Evolutionary conservation across 1,140 invertebrate species (phyloP).

Genomic region (Orchesella cincta): DNA sequence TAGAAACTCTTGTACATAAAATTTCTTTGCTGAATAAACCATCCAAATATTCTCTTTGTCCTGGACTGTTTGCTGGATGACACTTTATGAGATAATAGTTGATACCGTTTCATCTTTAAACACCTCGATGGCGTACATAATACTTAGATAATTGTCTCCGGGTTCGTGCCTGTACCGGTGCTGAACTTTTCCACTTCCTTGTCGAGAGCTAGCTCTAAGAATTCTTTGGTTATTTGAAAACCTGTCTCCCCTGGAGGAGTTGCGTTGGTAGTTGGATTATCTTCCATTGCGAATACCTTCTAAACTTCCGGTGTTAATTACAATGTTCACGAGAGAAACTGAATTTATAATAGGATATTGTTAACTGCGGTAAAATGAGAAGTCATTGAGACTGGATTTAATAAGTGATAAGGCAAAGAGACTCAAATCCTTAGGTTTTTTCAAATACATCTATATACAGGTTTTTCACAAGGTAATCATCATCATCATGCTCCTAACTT

Average conservation of each 20-base stretch:
- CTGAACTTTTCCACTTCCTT: slow-evolving; percentile 52
- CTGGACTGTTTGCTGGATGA: slow-evolving; percentile 39
- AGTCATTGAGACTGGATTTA: too few relatives aligned
- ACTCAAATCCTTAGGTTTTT: too few relatives aligned
- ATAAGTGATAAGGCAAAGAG: too few relatives aligned
- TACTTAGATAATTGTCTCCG: slow-evolving; percentile 60
- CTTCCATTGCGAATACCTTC: too few relatives aligned
- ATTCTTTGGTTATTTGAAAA: slow-evolving; percentile 32
- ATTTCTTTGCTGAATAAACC: slow-evolving; percentile 44
- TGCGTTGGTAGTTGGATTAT: neutral
- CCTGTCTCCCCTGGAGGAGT: neutral
- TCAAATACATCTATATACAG: too few relatives aligned
- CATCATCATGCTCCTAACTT: too few relatives aligned
- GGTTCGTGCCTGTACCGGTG: slow-evolving; percentile 54
- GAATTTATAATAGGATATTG: too few relatives aligned
- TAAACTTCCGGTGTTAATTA: too few relatives aligned
- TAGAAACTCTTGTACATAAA: slow-evolving; percentile 33
- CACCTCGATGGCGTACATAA: slow-evolving; percentile 54
- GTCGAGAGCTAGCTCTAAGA: slow-evolving; percentile 32
- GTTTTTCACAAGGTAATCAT: too few relatives aligned
- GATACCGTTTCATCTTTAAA: neutral
- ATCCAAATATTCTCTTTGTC: slow-evolving; percentile 33
- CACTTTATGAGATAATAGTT: slow-evolving; percentile 35
- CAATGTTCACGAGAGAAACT: too few relatives aligned
- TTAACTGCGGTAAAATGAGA: too few relatives aligned